These are phyloP conservation scores for Sebastiscus albofasciatus DNA, from an alignment of 2,797 vertebrate species.

Conservation along the genomic window DNA sequence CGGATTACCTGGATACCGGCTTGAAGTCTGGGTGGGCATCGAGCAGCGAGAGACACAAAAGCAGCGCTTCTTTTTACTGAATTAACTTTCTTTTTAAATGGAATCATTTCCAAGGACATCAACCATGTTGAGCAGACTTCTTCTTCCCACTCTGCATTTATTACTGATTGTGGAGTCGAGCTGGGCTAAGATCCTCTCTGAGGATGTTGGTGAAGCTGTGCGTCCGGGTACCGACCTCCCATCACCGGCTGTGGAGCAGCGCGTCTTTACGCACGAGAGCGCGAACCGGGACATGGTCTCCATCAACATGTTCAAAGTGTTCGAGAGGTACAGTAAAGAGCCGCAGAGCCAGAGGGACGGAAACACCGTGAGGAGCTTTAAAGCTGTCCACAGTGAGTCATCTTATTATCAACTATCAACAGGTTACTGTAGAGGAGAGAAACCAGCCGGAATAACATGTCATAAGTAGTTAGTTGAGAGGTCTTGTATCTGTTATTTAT, in stretches of 20 bases:
- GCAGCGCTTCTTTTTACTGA: neutral
- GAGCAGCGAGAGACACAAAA: neutral
- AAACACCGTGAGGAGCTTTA: slow-evolving; percentile 94
- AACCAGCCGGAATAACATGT: neutral
- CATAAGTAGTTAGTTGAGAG: neutral
- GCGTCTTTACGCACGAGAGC: slow-evolving; percentile 60
- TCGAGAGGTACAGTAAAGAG: slow-evolving; percentile 89
- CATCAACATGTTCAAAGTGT: slow-evolving; percentile 90
- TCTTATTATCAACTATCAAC: neutral
- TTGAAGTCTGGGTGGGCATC: slow-evolving; percentile 26
- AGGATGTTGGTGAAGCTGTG: slow-evolving; percentile 31
- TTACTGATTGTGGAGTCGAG: slow-evolving; percentile 59
- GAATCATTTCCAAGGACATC: slow-evolving; percentile 1
- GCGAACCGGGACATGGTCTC: slow-evolving; percentile 84
- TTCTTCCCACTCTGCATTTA: slow-evolving; percentile 61
- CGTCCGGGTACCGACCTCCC: slow-evolving; percentile 36
- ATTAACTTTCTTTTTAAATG: neutral
- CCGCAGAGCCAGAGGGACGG: slow-evolving; percentile 82
- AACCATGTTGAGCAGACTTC: slow-evolving; percentile 63
- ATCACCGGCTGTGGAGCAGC: slow-evolving; percentile 17
- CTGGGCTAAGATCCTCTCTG: slow-evolving; percentile 32
- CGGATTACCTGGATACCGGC: slow-evolving; percentile 51
- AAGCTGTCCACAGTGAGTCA: slow-evolving; percentile 88
- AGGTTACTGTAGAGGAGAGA: neutral
- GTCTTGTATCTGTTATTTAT: neutral